Evolutionary conservation across 2,888 invertebrate species (phyloP).

Genomic region (Melanotus villosus): DNA sequence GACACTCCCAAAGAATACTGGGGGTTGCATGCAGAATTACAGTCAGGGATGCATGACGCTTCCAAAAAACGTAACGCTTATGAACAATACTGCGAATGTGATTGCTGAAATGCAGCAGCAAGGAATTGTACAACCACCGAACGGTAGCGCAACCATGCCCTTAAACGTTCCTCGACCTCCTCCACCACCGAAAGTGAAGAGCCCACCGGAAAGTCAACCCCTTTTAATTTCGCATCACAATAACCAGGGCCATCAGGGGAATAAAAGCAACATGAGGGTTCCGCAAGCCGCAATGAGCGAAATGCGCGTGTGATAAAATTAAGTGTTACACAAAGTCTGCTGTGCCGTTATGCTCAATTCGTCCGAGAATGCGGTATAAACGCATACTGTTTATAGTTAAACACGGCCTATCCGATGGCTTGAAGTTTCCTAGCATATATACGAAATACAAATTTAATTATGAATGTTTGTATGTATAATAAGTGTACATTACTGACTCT

Average conservation of each 20-base stretch:
- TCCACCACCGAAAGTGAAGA: constrained; percentile 72
- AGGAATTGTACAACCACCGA: constrained; percentile 73
- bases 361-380: constrained; percentile 54
- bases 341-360: constrained; percentile 53
- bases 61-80: constrained; percentile 73
- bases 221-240: constrained; percentile 68
- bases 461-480: constrained; percentile 61
- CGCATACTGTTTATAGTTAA: constrained; percentile 43
- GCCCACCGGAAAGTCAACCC: constrained; percentile 73
- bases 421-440: constrained; percentile 51
- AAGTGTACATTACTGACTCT: constrained; percentile 50
- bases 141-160: constrained; percentile 67
- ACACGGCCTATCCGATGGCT: constrained; percentile 55
- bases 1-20: constrained; percentile 71
- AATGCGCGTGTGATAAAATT: constrained; percentile 87
- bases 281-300: constrained; percentile 90
- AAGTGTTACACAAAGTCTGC: constrained; percentile 37
- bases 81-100: constrained; percentile 70
- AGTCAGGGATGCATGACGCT: constrained; percentile 70
- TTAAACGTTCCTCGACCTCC: constrained; percentile 71
- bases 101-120: constrained; percentile 74
- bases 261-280: constrained; percentile 74
- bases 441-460: constrained; percentile 57
- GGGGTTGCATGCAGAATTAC: constrained; percentile 61
- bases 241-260: constrained; percentile 62